Percentiles rank a stretch among this genome's conserved stretches.
These are phyloP conservation scores for Climacteris rufus DNA, from an alignment of 2,113 vertebrate species.

Conservation along the genomic window DNA sequence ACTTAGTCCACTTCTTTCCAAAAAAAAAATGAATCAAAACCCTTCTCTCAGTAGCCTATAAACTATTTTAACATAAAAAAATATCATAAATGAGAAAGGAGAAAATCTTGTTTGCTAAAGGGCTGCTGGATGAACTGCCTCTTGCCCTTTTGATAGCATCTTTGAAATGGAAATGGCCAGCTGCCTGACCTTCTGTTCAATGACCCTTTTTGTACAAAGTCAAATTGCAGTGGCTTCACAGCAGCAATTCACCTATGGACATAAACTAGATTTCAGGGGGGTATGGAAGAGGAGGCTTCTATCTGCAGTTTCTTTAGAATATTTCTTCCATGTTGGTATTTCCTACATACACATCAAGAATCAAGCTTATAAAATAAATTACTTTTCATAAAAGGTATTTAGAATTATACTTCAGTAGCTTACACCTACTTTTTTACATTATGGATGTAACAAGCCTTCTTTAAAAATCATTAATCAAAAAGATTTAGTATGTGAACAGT, in stretches of 20 bases:
- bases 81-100: constrained; percentile 82
- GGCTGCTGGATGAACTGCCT: constrained; percentile 80
- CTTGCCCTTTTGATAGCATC: constrained; percentile 86
- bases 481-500: constrained; percentile 47
- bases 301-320: constrained; percentile 39
- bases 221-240: constrained; percentile 82
- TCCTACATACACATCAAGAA: background rate
- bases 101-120: constrained; percentile 84
- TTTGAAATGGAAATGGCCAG: constrained; percentile 99
- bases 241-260: constrained; percentile 80
- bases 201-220: constrained; percentile 93
- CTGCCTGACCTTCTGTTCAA: constrained; percentile 95
- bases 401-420: constrained; percentile 9
- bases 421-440: background rate
- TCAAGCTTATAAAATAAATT: constrained; percentile 42
- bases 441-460: constrained; percentile 29
- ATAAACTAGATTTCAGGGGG: constrained; percentile 71
- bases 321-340: background rate
- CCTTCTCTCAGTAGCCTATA: constrained; percentile 73
- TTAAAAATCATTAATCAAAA: constrained; percentile 59
- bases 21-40: constrained; percentile 81
- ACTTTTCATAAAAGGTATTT: background rate
- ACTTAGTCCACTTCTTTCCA: constrained; percentile 70
- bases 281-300: constrained; percentile 20
- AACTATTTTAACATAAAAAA: constrained; percentile 84